phyloP scores from a whole-genome alignment of 2,113 vertebrate genomes.

The Phrynocephalus versicolor region DNA sequence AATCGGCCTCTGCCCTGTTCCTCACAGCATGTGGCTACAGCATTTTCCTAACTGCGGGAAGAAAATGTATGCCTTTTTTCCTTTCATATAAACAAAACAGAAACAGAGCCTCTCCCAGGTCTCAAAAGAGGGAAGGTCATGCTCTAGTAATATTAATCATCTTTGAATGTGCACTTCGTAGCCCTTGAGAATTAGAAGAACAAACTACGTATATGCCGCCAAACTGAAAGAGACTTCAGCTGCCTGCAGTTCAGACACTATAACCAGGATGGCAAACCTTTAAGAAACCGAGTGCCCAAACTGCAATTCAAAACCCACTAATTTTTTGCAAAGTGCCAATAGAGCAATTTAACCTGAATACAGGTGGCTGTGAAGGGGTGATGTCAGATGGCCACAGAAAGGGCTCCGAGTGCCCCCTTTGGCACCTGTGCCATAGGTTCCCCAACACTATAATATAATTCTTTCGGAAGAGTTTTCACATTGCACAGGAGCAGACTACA shows the following conservation, averaged over 20 bases:
- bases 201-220: background rate
- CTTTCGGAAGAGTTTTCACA: background rate
- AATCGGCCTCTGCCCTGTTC: conserved; percentile 10
- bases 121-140: background rate
- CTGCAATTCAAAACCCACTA: too few species aligned
- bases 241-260: background rate
- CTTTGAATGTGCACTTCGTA: background rate
- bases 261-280: too few species aligned
- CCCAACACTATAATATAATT: background rate
- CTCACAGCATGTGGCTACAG: background rate
- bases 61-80: background rate
- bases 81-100: background rate
- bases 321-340: too few species aligned
- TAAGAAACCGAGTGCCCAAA: too few species aligned
- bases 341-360: too few species aligned
- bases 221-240: background rate
- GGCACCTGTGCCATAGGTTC: too few species aligned
- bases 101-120: background rate
- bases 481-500: background rate
- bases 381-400: too few species aligned
- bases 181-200: background rate
- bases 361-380: too few species aligned
- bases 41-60: background rate
- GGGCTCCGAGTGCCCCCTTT: too few species aligned
- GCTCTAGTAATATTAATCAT: background rate